These are phyloP conservation scores for Nomia melanderi DNA, from an alignment of 1,140 invertebrate species.

Conservation along the genomic window DNA sequence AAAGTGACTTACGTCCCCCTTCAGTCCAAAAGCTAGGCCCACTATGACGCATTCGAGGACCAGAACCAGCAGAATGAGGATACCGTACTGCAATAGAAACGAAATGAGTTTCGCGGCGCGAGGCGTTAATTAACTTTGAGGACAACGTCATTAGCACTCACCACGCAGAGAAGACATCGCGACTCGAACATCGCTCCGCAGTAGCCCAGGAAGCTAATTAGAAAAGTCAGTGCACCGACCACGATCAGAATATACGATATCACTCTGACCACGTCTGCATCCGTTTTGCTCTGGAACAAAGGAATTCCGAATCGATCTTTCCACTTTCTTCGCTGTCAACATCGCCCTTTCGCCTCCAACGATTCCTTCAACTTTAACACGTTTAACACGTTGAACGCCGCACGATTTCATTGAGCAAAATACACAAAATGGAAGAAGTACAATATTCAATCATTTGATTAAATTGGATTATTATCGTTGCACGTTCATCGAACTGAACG, in stretches of 20 bases:
- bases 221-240: conserved; percentile 90
- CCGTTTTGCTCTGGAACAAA: conserved; percentile 69
- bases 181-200: conserved; percentile 93
- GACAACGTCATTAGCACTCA: conserved; percentile 80
- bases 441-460: too few species aligned
- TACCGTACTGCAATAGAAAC: conserved; percentile 84
- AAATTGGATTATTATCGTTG: too few species aligned
- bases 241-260: conserved; percentile 88
- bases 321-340: too few species aligned
- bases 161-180: conserved; percentile 88
- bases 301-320: background rate
- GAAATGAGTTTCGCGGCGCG: background rate
- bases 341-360: too few species aligned
- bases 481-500: too few species aligned
- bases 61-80: conserved; percentile 87
- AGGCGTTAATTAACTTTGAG: background rate
- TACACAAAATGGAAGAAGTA: too few species aligned
- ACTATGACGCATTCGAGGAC: conserved; percentile 87
- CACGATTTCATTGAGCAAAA: too few species aligned
- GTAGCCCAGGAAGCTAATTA: conserved; percentile 92
- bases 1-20: conserved; percentile 82
- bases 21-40: conserved; percentile 86
- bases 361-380: too few species aligned
- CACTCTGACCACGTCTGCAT: conserved; percentile 83
- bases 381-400: too few species aligned